phyloP scores from a whole-genome alignment of 1,140 invertebrate species.

The Drosophila athabasca region DNA sequence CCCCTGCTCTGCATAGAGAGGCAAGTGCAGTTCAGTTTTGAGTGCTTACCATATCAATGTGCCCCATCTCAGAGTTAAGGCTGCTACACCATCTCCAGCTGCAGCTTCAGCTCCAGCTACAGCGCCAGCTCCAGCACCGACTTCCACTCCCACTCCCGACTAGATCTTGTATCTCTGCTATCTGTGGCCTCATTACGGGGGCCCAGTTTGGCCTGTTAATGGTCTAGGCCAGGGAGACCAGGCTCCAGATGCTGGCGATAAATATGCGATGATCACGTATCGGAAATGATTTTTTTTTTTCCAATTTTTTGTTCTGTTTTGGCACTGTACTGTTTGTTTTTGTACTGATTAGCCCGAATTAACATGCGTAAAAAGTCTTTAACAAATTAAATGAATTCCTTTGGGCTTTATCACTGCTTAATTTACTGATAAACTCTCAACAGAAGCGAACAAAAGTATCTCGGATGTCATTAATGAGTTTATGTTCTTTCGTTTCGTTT shows the following conservation, averaged over 20 bases:
- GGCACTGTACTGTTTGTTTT: background rate
- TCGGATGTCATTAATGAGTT: conserved; percentile 64
- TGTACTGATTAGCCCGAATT: conserved; percentile 38
- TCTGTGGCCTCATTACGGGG: conserved; percentile 74
- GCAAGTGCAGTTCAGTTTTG: conserved; percentile 68
- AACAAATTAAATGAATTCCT: conserved; percentile 59
- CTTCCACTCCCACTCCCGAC: conserved; percentile 34
- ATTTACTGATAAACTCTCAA: conserved; percentile 36
- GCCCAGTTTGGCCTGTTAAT: conserved; percentile 63
- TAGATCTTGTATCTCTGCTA: conserved; percentile 70
- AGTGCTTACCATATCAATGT: conserved; percentile 76
- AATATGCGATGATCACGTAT: conserved; percentile 80
- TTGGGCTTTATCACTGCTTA: conserved; percentile 59
- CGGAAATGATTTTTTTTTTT: conserved; percentile 45
- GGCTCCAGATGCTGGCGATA: conserved; percentile 65
- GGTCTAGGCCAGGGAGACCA: conserved; percentile 41
- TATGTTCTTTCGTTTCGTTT: conserved; percentile 42
- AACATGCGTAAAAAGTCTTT: conserved; percentile 59
- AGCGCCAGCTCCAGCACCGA: background rate
- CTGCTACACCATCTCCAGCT: conserved; percentile 18
- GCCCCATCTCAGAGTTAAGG: conserved; percentile 44
- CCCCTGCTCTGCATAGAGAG: conserved; percentile 69
- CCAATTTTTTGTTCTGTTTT: background rate
- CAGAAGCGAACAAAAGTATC: conserved; percentile 2
- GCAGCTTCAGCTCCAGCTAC: background rate